These are phyloP conservation scores for Brachylomia viminalis DNA, from an alignment of 2,888 invertebrate species.

Conservation along the genomic window DNA sequence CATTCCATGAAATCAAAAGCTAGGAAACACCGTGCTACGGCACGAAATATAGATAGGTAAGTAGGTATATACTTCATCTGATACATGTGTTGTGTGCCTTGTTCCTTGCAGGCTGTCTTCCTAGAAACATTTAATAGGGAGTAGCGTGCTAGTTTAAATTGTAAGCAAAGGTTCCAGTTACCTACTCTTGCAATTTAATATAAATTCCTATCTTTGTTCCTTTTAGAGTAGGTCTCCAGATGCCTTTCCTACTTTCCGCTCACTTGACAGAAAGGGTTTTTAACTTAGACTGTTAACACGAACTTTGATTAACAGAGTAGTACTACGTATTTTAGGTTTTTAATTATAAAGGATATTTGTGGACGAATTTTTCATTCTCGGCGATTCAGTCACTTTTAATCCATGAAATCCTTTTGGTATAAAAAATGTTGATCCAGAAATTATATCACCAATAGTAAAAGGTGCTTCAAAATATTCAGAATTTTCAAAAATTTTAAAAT, in stretches of 20 bases:
- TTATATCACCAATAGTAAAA: not conserved
- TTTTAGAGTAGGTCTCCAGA: conserved; percentile 40
- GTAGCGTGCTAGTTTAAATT: conserved; percentile 33
- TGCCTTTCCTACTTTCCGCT: conserved; percentile 39
- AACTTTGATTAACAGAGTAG: not conserved
- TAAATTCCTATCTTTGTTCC: conserved; percentile 49
- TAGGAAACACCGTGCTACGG: not conserved
- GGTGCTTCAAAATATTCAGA: not conserved
- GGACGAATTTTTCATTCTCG: not conserved
- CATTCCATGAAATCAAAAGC: not conserved
- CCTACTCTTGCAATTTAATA: conserved; percentile 52
- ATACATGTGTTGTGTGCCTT: conserved; percentile 10
- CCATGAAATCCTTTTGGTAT: not conserved
- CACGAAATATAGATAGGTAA: not conserved
- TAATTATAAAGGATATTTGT: not conserved
- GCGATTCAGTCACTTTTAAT: not conserved
- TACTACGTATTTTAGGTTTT: not conserved
- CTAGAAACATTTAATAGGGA: conserved; percentile 48
- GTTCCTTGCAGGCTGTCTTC: conserved; percentile 16
- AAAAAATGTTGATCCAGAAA: not conserved
- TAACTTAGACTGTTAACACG: conserved; percentile 7
- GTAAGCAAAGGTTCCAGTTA: conserved; percentile 43
- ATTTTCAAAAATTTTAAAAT: not conserved
- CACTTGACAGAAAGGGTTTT: conserved; percentile 16
- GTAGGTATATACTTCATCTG: not conserved